Evolutionary conservation across 2,113 vertebrate genomes (phyloP).

Genomic region (Plotosus lineatus): DNA sequence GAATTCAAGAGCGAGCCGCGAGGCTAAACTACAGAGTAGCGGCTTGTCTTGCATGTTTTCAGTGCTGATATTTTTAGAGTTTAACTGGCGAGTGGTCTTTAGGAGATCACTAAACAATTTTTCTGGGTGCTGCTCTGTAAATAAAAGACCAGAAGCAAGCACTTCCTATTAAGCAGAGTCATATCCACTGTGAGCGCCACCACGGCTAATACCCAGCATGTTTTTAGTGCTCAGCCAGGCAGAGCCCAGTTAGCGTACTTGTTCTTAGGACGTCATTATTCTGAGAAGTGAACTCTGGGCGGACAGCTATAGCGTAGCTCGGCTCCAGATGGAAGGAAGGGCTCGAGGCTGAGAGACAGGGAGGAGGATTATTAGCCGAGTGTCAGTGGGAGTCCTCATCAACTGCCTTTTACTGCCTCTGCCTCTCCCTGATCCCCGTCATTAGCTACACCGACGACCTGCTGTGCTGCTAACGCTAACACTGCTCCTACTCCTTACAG

Average conservation of each 20-base stretch:
- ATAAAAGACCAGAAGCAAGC: neutral
- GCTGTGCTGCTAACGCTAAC: constrained; percentile 35
- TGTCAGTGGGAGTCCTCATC: constrained; percentile 47
- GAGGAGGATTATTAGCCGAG: constrained; percentile 41
- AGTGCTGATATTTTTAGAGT: neutral
- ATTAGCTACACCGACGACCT: constrained; percentile 39
- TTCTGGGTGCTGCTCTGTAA: neutral
- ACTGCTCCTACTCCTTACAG: constrained; percentile 17
- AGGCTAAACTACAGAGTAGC: neutral
- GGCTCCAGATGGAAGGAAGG: constrained; percentile 37
- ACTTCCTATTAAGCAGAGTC: neutral
- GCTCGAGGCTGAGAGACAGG: constrained; percentile 26
- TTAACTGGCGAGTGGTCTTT: neutral
- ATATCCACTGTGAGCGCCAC: neutral
- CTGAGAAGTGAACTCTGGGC: neutral
- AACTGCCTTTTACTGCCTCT: constrained; percentile 35
- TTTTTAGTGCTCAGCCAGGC: neutral
- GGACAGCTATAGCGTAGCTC: neutral
- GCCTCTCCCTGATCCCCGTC: constrained; percentile 38
- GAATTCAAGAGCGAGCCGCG: neutral
- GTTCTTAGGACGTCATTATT: neutral
- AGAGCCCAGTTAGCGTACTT: neutral
- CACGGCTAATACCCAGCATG: neutral
- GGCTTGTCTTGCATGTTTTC: neutral
- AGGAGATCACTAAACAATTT: neutral